Evolutionary conservation across 64 coral and sea anemone genomes (phyloP).

Genomic region (Dendronephthya gigantea): DNA sequence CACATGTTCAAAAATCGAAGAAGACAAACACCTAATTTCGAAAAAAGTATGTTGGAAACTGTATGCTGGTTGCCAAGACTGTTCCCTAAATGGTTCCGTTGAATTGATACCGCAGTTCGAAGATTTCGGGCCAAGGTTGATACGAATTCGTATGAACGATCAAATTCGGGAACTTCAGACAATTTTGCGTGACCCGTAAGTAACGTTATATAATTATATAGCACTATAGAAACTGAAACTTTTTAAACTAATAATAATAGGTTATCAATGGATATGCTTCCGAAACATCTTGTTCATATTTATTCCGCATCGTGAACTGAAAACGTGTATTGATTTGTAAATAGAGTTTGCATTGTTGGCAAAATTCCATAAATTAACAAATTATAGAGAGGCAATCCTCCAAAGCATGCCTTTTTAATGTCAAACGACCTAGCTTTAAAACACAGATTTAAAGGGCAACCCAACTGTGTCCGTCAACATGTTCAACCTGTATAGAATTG

Average conservation of each 20-base stretch:
- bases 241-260: not conserved
- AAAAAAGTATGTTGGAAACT: not conserved
- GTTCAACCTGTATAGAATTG: no score
- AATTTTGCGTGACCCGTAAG: conserved; percentile 78
- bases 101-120: conserved; percentile 1
- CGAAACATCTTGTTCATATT: no score
- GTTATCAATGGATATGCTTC: no score
- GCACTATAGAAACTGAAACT: not conserved
- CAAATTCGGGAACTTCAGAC: conserved; percentile 92
- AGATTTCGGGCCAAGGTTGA: conserved; percentile 65
- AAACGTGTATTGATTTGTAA: no score
- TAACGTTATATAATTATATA: not conserved
- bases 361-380: no score
- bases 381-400: no score
- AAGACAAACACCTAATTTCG: not conserved
- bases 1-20: not conserved
- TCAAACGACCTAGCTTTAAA: no score
- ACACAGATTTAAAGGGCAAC: no score
- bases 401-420: not conserved
- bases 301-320: no score
- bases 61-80: not conserved
- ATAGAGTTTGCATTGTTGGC: no score
- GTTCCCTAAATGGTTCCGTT: conserved; percentile 1
- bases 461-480: not conserved
- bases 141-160: conserved; percentile 77